Evolutionary conservation across 1,140 invertebrate genomes (phyloP), one percentile per base, ranked within the genome.

Genomic region (Caenorhabditis remanei): DNA sequence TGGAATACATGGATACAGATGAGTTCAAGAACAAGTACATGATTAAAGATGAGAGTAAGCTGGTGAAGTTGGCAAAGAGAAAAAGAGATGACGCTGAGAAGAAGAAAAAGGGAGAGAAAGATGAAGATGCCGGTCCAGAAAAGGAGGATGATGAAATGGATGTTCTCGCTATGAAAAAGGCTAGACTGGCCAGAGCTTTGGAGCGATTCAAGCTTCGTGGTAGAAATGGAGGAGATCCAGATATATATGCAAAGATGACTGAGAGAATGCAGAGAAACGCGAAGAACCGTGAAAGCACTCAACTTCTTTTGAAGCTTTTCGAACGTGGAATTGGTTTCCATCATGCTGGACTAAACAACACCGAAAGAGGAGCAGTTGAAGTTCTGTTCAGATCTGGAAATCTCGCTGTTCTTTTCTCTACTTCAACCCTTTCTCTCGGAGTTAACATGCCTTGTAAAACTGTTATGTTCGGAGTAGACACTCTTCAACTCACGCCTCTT

Each of bases 401-500:
- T 86, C 67, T 92, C 16, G 91, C 91, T 11, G 87, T 92, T 55
- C 85, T 92, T 7, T 92, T 92, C 83, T 92, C 91, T 19, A 92
- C 91, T 0, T 90, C 92, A 3, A 92, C 91, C 16, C 88, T 92
- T 19, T 92, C 91, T 85, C 84, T 89, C 48, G 92, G 90, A 90
- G 92, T 92, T 88, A 92, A 92, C 90, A 92, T 92, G 92, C 91
- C 91, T 13, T 92, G 91, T 87, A 92, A 92, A 87, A 92, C 91
- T 19, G 91, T 92, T 32, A 86, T 92, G 43, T 92, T 92, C 84
- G 91, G 91, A 43, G 92, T 92, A 40, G 91, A 92, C 53, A 92
- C 91, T 63, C 90, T 90, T 11, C 84, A 88, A 24, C 85, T 92
- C 9, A 91, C 90, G 7, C 91, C 91, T n/a, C 90, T 92, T 19